Evolutionary conservation across 2,113 vertebrate species (phyloP).

Genomic region (Bujurquina vittata): DNA sequence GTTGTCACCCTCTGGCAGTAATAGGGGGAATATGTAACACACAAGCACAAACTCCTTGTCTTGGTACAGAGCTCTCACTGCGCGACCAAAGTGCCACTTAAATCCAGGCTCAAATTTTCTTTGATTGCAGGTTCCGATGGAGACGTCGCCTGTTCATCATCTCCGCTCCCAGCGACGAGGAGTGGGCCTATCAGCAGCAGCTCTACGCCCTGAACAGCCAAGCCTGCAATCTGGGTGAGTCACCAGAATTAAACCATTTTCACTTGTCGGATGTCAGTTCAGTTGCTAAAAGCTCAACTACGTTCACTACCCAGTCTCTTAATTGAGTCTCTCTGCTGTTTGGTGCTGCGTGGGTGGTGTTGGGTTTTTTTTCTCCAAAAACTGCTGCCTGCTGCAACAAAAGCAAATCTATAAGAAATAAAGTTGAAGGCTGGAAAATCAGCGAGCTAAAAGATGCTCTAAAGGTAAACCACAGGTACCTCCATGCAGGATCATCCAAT

Average conservation of each 20-base stretch:
- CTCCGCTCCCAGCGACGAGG: constrained; percentile 94
- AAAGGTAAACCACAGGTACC: no score
- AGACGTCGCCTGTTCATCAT: constrained; percentile 94
- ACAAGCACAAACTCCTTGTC: background rate
- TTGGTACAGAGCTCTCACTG: constrained; percentile 26
- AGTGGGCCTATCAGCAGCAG: constrained; percentile 99
- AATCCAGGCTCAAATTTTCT: constrained; percentile 16
- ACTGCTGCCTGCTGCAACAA: background rate
- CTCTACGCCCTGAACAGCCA: constrained; percentile 92
- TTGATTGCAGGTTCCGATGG: constrained; percentile 92
- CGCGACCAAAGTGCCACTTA: constrained; percentile 39
- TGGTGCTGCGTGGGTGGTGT: background rate
- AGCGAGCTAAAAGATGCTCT: no score
- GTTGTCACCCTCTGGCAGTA: constrained; percentile 49
- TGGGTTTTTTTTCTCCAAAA: background rate
- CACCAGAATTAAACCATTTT: background rate
- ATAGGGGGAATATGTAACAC: constrained; percentile 29
- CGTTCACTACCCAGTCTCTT: background rate
- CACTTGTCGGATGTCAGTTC: background rate
- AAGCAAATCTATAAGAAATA: background rate
- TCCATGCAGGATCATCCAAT: no score
- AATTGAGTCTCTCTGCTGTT: background rate
- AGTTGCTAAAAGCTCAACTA: background rate
- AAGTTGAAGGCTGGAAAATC: background rate
- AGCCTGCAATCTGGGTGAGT: constrained; percentile 98